Evolutionary conservation across 2,113 vertebrate genomes (phyloP).

Genomic region (Mastomys natalensis): DNA sequence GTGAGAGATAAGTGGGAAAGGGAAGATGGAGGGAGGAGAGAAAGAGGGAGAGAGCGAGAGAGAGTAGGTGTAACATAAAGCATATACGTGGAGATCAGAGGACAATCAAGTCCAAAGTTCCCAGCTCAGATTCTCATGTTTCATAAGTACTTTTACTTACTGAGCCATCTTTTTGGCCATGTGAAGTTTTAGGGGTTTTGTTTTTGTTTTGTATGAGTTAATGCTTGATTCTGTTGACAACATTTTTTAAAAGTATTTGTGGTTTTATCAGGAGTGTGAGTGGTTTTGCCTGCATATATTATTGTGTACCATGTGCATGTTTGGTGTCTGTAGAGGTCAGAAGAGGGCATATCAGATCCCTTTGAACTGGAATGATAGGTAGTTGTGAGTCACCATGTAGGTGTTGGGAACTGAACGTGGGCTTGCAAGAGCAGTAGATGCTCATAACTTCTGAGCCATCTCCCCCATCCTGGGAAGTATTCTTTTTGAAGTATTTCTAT

Average conservation of each 20-base stretch:
- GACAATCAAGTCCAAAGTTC: neutral
- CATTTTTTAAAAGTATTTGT: neutral
- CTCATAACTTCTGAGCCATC: fast-evolving
- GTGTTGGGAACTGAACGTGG: neutral
- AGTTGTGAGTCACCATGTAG: neutral
- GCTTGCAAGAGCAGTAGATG: neutral
- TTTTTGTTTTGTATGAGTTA: neutral
- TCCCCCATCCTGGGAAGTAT: neutral
- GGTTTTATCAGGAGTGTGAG: neutral
- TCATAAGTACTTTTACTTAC: neutral
- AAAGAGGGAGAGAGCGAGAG: neutral
- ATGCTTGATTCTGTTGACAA: neutral
- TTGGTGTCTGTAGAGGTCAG: neutral
- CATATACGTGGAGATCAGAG: neutral
- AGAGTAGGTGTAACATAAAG: neutral
- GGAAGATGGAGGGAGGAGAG: neutral
- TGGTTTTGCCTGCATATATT: neutral
- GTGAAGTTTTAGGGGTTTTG: neutral
- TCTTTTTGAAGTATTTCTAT: too few species aligned
- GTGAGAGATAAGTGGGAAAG: too few species aligned
- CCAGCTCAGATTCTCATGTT: too few species aligned
- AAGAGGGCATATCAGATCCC: too few species aligned
- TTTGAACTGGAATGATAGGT: too few species aligned
- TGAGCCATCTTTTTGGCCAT: neutral
- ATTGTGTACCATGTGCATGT: neutral